These are phyloP conservation scores for Chaetodon trifasciatus DNA, from an alignment of 2,797 vertebrate genomes.

Conservation along the genomic window DNA sequence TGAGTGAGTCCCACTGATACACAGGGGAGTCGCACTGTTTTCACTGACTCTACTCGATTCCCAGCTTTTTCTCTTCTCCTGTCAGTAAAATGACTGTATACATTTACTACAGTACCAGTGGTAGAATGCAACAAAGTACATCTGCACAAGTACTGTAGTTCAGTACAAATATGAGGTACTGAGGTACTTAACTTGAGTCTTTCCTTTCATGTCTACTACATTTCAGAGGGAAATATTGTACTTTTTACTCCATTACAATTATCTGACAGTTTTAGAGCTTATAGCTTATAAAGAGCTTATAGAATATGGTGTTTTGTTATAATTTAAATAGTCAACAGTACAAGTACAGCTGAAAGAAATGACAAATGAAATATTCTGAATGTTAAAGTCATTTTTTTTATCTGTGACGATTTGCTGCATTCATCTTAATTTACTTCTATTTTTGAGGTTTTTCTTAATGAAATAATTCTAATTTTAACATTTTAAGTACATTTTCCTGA, in stretches of 20 bases:
- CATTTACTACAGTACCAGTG: not conserved
- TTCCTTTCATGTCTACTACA: not conserved
- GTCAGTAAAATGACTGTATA: slow-evolving; percentile 5
- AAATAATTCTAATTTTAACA: no score
- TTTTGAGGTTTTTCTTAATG: no score
- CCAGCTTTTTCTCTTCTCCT: slow-evolving; percentile 10
- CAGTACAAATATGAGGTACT: not conserved
- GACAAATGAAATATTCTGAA: no score
- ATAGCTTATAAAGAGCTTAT: no score
- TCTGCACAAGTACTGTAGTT: not conserved
- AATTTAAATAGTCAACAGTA: no score
- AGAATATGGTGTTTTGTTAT: no score
- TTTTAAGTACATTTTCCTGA: no score
- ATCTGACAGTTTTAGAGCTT: not conserved
- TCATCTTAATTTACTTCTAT: no score
- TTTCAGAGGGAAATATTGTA: not conserved
- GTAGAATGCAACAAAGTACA: not conserved
- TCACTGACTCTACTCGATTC: slow-evolving; percentile 15
- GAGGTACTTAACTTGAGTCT: not conserved
- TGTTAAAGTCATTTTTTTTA: no score
- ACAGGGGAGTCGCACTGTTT: slow-evolving; percentile 22
- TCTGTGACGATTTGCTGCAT: no score
- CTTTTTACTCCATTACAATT: not conserved
- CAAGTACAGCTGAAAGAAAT: no score
- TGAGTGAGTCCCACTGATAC: slow-evolving; percentile 31